Evolutionary conservation across 2,888 invertebrate species (phyloP), one percentile per base, ranked within the genome.

Genomic region (Rapana venosa): DNA sequence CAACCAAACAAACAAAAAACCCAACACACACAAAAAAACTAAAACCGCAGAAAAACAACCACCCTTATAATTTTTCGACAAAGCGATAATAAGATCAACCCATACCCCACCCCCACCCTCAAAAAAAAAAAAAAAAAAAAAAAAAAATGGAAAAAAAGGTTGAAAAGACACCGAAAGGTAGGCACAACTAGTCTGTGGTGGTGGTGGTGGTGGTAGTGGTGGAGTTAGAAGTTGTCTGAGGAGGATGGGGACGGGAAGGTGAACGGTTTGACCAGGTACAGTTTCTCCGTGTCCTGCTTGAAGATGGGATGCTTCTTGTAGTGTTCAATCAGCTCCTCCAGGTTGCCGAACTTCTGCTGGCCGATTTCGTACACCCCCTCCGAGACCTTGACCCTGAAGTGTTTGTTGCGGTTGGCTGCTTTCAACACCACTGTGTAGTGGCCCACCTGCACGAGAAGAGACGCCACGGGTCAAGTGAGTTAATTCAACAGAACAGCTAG

Each of bases 241-340:
- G 89, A 89, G 6, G 89, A 85, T 15, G 89, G 89, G 26, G 94
- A 93, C 17, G 95, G 95, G 90, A 94, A 94, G 8, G 92, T 92
- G 92, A 99, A 97, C 93, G 99, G 98, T 95, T 99, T 98, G 95
- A 99, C 98, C 94, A 99, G 97, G 97, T 98, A 99, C 91, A 99
- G 97, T 97, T 99, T 99, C 97, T 99, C 99, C 94, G 92, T 91
- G 61, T 96, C 96, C 94, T 99, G 99, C 96, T 98, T 98, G 97
- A 99, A 99, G 96, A 99, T 99, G 94, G 99, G 99, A 94, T 99
- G 99, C 96, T 98, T 98, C 97, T 99, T 99, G 97, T 99, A 99
- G 97, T 99, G 99, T 96, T 98, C 98, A 94, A 99, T 99, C 94
- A 99, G 97, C 96, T 98, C 98, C 96, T 99, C 99, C 95, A 99